A percentile compares a stretch with the other conserved stretches of the same genome.
phyloP scores from a whole-genome alignment of 2,888 invertebrate species.

The Ophioninae sp. region DNA sequence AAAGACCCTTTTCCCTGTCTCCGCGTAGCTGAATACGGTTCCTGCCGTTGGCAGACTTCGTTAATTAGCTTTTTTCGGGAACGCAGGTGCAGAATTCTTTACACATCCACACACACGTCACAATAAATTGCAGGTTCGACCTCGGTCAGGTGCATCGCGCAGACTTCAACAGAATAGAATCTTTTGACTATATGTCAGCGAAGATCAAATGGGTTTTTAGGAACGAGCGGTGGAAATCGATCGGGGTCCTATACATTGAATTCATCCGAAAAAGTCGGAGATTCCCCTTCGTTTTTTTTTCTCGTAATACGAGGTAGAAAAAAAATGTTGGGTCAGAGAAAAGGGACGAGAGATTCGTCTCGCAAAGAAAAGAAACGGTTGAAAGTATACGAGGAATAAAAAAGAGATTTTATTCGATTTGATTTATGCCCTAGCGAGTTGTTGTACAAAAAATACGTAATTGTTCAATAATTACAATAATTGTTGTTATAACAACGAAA shows the following conservation, averaged over 20 bases:
- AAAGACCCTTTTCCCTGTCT: neutral
- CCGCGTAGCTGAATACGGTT: neutral
- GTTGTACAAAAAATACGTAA: too few species aligned
- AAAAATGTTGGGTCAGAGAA: neutral
- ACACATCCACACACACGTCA: neutral
- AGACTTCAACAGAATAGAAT: neutral
- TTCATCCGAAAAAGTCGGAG: neutral
- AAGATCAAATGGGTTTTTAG: conserved; percentile 8
- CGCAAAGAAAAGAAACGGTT: conserved; percentile 4
- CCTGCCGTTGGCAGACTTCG: conserved; percentile 12
- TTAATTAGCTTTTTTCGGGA: conserved; percentile 37
- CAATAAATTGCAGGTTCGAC: conserved; percentile 15
- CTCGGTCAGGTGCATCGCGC: conserved; percentile 5
- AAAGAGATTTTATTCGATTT: neutral
- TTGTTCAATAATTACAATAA: too few species aligned
- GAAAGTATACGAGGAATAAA: neutral
- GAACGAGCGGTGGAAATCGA: neutral
- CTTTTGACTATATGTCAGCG: conserved; percentile 8
- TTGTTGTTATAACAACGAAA: too few species aligned
- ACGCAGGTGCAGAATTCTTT: conserved; percentile 30
- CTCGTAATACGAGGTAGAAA: neutral
- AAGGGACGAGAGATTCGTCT: neutral
- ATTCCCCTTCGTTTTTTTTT: neutral
- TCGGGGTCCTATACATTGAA: neutral
- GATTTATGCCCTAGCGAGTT: too few species aligned